A percentile compares a stretch with the other conserved stretches of the same genome.
Evolutionary conservation across 2,888 invertebrate species (phyloP).

Genomic region (Trichogramma dendrolimi): DNA sequence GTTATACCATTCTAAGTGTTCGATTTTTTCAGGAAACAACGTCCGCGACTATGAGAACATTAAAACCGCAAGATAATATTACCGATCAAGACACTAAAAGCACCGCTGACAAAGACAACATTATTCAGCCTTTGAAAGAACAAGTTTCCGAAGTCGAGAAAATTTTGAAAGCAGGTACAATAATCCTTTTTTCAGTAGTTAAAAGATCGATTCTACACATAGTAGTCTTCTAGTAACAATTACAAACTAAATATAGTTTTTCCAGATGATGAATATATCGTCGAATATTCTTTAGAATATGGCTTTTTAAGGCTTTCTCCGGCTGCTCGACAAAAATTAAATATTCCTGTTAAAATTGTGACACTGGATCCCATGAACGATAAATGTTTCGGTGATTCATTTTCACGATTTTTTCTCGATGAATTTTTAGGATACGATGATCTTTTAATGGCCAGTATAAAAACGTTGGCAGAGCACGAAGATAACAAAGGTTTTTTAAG

Average conservation of each 20-base stretch:
- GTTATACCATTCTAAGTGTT: background rate
- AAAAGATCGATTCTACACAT: background rate
- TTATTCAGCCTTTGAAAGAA: slow-evolving; percentile 48
- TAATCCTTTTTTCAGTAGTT: background rate
- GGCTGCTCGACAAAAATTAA: slow-evolving; percentile 76
- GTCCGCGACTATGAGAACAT: background rate
- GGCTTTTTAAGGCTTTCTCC: slow-evolving; percentile 90
- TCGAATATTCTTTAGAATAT: slow-evolving; percentile 96
- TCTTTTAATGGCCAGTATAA: slow-evolving; percentile 92
- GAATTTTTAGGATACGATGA: slow-evolving; percentile 97
- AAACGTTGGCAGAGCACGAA: slow-evolving; percentile 90
- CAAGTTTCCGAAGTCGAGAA: slow-evolving; percentile 59
- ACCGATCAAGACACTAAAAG: slow-evolving; percentile 34
- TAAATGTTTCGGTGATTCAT: slow-evolving; percentile 88
- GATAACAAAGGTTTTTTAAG: slow-evolving; percentile 92
- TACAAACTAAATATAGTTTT: slow-evolving; percentile 52
- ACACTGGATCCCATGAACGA: slow-evolving; percentile 83
- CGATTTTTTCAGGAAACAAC: slow-evolving; percentile 22
- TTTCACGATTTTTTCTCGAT: slow-evolving; percentile 84
- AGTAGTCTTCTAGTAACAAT: slow-evolving; percentile 16
- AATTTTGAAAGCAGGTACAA: slow-evolving; percentile 58
- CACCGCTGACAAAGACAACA: slow-evolving; percentile 34
- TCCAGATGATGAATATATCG: slow-evolving; percentile 89
- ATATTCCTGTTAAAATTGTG: slow-evolving; percentile 86
- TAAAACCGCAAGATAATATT: slow-evolving; percentile 32